Evolutionary conservation across 2,888 invertebrate species (phyloP).

Genomic region (Hirudinaria manillensis): DNA sequence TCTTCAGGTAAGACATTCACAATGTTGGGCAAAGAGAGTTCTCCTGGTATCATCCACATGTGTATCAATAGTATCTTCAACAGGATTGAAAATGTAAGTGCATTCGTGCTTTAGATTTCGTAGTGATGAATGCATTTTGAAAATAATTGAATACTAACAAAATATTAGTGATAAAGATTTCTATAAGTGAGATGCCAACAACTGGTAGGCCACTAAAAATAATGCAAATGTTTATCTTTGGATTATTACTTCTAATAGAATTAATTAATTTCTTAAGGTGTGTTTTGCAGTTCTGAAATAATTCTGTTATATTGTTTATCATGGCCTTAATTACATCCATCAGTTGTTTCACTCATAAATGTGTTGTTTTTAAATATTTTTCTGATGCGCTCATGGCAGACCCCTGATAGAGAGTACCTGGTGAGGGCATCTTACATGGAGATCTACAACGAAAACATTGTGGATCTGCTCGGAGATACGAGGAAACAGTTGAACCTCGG

Average conservation of each 20-base stretch:
- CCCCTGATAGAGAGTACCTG: conserved; percentile 66
- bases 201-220: background rate
- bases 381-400: conserved; percentile 20
- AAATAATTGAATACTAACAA: background rate
- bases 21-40: conserved; percentile 61
- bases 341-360: background rate
- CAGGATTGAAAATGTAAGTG: conserved; percentile 51
- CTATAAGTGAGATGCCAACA: no score
- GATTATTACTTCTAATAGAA: no score
- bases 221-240: background rate
- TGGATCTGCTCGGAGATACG: conserved; percentile 63
- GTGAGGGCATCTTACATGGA: conserved; percentile 84
- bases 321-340: no score
- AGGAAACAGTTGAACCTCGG: conserved; percentile 30
- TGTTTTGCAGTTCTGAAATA: no score
- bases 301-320: no score
- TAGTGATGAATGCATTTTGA: background rate
- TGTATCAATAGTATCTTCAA: conserved; percentile 60
- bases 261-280: no score
- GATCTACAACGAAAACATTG: conserved; percentile 90
- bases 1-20: conserved; percentile 65
- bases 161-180: no score
- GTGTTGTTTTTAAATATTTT: background rate
- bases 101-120: conserved; percentile 59
- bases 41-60: conserved; percentile 70